Evolutionary conservation across 2,797 vertebrate species (phyloP).

Genomic region (Percopsis omiscomaycus): DNA sequence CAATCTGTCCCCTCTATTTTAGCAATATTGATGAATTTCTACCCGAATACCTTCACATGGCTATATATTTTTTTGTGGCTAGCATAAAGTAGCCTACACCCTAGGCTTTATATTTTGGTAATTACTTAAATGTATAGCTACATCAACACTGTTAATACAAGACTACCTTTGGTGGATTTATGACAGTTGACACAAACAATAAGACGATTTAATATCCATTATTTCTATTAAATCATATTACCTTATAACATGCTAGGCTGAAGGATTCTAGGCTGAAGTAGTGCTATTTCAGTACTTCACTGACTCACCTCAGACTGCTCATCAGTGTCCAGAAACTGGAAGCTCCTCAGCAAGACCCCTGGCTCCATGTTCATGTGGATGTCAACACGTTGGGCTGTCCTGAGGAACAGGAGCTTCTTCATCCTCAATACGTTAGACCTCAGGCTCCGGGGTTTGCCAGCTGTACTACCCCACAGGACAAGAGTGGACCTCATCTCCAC

Average conservation of each 20-base stretch:
- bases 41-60: too few species aligned
- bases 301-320: constrained; percentile 61
- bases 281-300: neutral
- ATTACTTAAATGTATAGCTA: too few species aligned
- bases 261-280: too few species aligned
- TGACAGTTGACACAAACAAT: too few species aligned
- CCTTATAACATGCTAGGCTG: too few species aligned
- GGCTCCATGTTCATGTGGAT: constrained; percentile 62
- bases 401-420: constrained; percentile 65
- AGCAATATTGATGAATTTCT: neutral
- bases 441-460: constrained; percentile 50
- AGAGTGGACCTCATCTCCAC: constrained; percentile 64
- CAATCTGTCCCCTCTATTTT: neutral
- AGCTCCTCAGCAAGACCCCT: constrained; percentile 72
- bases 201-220: too few species aligned
- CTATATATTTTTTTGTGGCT: too few species aligned
- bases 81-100: too few species aligned
- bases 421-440: constrained; percentile 63
- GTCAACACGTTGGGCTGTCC: constrained; percentile 33
- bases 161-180: too few species aligned
- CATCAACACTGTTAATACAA: too few species aligned
- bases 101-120: too few species aligned
- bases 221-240: too few species aligned
- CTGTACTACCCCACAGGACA: constrained; percentile 47
- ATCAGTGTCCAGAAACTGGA: constrained; percentile 67